Conservation (phyloP, 2,888 invertebrate genomes). For the Drosophila kokeensis region DNA sequence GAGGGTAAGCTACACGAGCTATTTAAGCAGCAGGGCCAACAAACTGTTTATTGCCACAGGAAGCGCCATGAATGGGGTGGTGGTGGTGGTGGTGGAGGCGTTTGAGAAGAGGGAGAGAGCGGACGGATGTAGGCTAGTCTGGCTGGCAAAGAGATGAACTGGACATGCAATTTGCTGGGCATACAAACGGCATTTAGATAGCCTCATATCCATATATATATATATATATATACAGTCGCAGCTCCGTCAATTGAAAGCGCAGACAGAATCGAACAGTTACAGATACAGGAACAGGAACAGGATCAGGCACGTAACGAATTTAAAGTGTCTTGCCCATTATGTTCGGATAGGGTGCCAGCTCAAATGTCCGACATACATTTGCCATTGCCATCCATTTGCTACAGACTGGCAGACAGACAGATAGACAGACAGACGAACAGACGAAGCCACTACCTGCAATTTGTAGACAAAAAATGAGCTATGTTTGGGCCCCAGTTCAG, state of each 20-base stretch:
- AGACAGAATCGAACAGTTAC: constrained; percentile 17
- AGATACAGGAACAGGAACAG: not conserved
- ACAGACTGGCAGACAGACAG: constrained; percentile 7
- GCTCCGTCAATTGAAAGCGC: constrained; percentile 41
- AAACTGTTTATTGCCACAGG: constrained; percentile 35
- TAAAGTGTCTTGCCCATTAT: constrained; percentile 31
- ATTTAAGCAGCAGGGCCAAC: constrained; percentile 52
- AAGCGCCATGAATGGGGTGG: not conserved
- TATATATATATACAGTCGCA: constrained; percentile 10
- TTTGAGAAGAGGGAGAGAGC: not conserved
- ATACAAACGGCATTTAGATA: not conserved
- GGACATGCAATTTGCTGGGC: constrained; percentile 54
- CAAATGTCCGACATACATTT: constrained; percentile 25
- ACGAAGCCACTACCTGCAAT: constrained; percentile 36
- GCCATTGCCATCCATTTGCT: constrained; percentile 43
- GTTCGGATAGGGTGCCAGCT: constrained; percentile 30
- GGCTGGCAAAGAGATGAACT: constrained; percentile 29
- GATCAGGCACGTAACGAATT: constrained; percentile 19
- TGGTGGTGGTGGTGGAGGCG: not conserved
- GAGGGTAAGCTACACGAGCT: constrained; percentile 13
- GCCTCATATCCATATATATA: not conserved
- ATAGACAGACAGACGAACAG: not conserved
- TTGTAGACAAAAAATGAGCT: constrained; percentile 60
- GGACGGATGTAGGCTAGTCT: not conserved
- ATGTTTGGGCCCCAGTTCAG: constrained; percentile 30